Percentiles rank a stretch among this genome's conserved stretches.
Conservation (phyloP, 2,888 invertebrate genomes). For the Leptinotarsa peninsularis region DNA sequence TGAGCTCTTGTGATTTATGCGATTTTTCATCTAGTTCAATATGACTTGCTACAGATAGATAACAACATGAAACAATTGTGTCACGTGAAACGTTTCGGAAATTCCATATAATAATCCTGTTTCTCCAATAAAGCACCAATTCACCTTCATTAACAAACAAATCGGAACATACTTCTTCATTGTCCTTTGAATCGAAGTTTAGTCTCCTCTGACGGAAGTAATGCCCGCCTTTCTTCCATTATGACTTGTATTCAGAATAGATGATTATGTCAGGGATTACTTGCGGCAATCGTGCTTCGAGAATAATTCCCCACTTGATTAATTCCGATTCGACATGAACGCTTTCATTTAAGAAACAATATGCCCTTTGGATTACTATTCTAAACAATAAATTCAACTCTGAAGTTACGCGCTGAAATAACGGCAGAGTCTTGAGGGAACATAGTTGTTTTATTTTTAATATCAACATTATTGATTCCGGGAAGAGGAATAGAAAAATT, state of each 20-base stretch:
- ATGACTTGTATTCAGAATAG: constrained; percentile 5
- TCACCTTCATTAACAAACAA: neutral
- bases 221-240: neutral
- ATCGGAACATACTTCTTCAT: neutral
- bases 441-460: too few relatives aligned
- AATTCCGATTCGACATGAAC: constrained; percentile 38
- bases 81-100: neutral
- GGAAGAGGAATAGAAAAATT: too few relatives aligned
- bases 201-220: neutral
- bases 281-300: neutral
- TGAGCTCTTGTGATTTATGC: too few relatives aligned
- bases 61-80: too few relatives aligned
- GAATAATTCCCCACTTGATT: constrained; percentile 6
- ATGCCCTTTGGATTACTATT: constrained; percentile 44
- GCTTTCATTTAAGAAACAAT: constrained; percentile 47
- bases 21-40: too few relatives aligned
- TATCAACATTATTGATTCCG: too few relatives aligned
- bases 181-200: neutral
- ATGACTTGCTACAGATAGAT: too few relatives aligned
- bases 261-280: constrained; percentile 5
- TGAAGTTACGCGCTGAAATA: neutral
- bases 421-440: too few relatives aligned
- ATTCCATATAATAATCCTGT: neutral
- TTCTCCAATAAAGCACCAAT: neutral
- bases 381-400: constrained; percentile 27